A percentile compares a stretch with the other conserved stretches of the same genome.
Evolutionary conservation across 2,113 vertebrate species (phyloP).

Genomic region (Pomatostomus ruficeps): DNA sequence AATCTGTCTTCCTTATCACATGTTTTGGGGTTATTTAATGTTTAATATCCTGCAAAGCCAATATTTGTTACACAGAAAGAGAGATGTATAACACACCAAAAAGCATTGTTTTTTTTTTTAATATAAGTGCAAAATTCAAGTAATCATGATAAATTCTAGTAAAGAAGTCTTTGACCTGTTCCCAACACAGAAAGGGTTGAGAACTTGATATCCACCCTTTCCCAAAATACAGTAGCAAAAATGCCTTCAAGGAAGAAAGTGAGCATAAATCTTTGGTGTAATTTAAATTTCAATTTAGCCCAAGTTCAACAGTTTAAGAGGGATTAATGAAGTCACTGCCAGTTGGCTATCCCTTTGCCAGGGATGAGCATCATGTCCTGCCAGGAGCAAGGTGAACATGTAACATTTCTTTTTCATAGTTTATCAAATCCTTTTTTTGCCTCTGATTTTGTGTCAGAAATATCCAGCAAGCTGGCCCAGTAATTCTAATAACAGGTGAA

Average conservation of each 20-base stretch:
- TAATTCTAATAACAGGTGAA: background rate
- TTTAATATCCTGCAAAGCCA: background rate
- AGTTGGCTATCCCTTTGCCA: background rate
- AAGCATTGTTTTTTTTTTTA: background rate
- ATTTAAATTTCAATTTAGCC: background rate
- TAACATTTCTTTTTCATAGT: background rate
- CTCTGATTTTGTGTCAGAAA: background rate
- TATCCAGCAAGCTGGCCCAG: background rate
- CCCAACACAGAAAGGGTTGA: background rate
- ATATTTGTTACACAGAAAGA: background rate
- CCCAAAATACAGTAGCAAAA: background rate
- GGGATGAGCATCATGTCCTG: background rate
- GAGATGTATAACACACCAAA: background rate
- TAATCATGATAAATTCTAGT: background rate
- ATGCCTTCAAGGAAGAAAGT: background rate
- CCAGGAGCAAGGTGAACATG: background rate
- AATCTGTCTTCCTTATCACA: background rate
- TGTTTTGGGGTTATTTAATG: background rate
- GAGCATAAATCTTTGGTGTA: background rate
- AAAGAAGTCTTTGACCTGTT: background rate
- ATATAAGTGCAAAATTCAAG: background rate
- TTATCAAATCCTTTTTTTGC: background rate
- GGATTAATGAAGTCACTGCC: background rate
- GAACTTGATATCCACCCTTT: background rate
- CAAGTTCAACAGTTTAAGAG: background rate